Conservation (phyloP, 2,113 vertebrate species). For the Neolamprologus modestus region DNA sequence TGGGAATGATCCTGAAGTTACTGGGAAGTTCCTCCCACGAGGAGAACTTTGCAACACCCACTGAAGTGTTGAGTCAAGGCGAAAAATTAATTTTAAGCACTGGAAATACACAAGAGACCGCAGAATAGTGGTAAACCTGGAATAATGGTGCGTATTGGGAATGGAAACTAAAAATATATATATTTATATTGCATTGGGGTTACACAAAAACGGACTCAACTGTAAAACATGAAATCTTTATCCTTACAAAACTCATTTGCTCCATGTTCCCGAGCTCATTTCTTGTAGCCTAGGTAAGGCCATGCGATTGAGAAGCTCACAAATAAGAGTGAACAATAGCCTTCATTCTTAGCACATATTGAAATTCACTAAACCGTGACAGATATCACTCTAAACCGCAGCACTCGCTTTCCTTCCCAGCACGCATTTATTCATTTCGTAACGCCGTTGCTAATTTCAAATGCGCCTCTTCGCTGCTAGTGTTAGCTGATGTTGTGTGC, state of each 20-base stretch:
- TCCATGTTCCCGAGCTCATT: not conserved
- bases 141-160: not conserved
- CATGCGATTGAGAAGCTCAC: conserved; percentile 12
- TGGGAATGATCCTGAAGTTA: not conserved
- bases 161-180: not conserved
- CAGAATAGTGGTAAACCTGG: not conserved
- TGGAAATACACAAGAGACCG: not conserved
- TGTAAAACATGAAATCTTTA: not conserved
- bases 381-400: not conserved
- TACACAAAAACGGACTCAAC: not conserved
- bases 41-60: not conserved
- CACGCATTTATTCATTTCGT: conserved; percentile 1
- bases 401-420: not conserved
- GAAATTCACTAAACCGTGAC: not conserved
- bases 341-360: not conserved
- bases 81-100: not conserved
- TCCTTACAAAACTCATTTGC: not conserved
- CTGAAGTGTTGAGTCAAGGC: not conserved
- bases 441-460: conserved; percentile 38
- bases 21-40: not conserved
- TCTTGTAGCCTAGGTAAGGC: not conserved
- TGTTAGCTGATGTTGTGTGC: conserved; percentile 52
- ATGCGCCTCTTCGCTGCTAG: conserved; percentile 22
- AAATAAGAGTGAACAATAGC: conserved; percentile 12
- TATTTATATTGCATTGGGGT: not conserved